Base-by-base conservation (phyloP, 1,140 invertebrate genomes). In the Aporrectodea caliginosa region DNA sequence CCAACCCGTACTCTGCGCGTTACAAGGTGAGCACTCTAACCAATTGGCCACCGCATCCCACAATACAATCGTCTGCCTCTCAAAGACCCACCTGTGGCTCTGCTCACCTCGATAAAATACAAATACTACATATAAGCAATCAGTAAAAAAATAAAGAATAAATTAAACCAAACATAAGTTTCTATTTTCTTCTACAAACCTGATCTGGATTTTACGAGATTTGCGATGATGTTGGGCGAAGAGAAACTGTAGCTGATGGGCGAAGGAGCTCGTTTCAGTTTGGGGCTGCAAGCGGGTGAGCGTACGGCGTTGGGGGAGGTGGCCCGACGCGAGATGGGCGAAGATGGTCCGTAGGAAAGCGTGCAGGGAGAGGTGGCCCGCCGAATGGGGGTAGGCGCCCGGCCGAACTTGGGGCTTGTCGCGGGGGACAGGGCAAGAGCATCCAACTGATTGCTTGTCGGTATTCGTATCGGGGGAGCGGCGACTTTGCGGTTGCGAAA, bases 181-280 rank as follows among this genome's bases (percentile, higher is more conserved):
- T n/a, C n/a, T n/a, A n/a, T n/a, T n/a, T n/a, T n/a, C n/a, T n/a
- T n/a, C n/a, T n/a, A n/a, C n/a, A n/a, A 83, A 87, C 86, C 84
- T 77, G 84, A 84, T 79, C 84, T 84, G 27, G 84, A 83, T 80
- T 86, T 86, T 79, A 84, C 83, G 75, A 84, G 83, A 72, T 84
- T 84, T 27, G 84, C 83, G 75, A 87, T 84, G 68, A 88, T 87
- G 81, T 86, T 88, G n/a, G 87, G 87, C 43, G 86, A 87, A 32
- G 86, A 87, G 81, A 85, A 86, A 79, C 86, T 87, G 82, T 86
- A 87, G 78, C 84, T 86, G 73, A 88, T 87, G 1, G 87, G 87
- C 71, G 86, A 87, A 33, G 87, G 85, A 22, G 86, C 85, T 58
- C 83, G 75, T 32, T 82, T 82, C 70, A 85, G 77, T 80, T 87